These are phyloP conservation scores for Pantherophis alleghaniensis DNA, from an alignment of 2,797 vertebrate species.

Conservation along the genomic window DNA sequence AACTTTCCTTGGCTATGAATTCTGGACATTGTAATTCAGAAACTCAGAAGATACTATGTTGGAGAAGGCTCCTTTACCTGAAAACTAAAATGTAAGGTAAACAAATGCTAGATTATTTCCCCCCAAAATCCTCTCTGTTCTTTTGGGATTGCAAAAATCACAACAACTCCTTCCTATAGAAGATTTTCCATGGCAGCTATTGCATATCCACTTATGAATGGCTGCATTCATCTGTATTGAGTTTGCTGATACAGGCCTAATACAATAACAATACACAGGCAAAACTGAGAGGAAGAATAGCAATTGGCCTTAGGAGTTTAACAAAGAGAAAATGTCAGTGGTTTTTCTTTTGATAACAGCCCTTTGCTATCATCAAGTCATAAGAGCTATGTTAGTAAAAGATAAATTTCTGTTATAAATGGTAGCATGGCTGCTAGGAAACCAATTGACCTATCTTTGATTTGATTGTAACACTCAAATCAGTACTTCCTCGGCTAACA, in stretches of 20 bases:
- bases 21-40: background rate
- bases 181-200: background rate
- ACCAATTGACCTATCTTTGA: conserved; percentile 61
- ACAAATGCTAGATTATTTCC: background rate
- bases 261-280: background rate
- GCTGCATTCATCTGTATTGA: background rate
- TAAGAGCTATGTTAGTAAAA: conserved; percentile 46
- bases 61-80: background rate
- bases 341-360: conserved; percentile 47
- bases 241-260: conserved; percentile 10
- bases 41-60: background rate
- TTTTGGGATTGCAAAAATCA: background rate
- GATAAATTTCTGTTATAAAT: conserved; percentile 62
- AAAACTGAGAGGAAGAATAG: conserved; percentile 28
- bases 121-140: background rate
- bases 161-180: background rate
- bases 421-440: conserved; percentile 46
- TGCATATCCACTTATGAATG: background rate
- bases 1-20: background rate
- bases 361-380: conserved; percentile 48
- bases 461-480: conserved; percentile 56
- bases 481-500: conserved; percentile 22
- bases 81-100: background rate
- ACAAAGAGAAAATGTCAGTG: conserved; percentile 47
- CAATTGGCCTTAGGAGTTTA: conserved; percentile 47